Base-by-base conservation (phyloP, 2,888 invertebrate species). In the Lasioglossum zephyrum region DNA sequence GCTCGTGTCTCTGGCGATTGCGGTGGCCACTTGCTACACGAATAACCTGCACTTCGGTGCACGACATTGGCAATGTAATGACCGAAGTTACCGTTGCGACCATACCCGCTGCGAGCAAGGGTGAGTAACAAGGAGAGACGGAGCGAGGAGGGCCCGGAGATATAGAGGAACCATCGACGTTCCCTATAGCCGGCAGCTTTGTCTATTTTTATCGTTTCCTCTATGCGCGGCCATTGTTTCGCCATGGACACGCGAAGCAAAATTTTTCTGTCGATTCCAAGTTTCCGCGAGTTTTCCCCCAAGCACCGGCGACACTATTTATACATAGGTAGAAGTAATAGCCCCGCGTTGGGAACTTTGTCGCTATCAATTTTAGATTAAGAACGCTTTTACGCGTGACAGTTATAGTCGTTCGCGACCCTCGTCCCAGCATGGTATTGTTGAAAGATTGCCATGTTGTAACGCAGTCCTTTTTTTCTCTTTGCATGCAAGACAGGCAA, bases 41-140 rank as follows among this genome's bases (percentile, higher is more conserved):
- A 86, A 86, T 80, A 87, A 81, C 84, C 78, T 47, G 81, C 81
- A 78, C 77, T 85, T 79, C 44, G 72, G 75, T 79, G 76, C 77
- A 80, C 82, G 73, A 73, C 76, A 87, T 78, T 36, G 84, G 39
- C 83, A 79, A 72, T 90, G 87, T 88, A 90, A 90, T 88, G 89
- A 87, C 87, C 81, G 78, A 90, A 90, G 85, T 90, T 90, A 87
- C 83, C 79, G 81, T 47, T 73, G 73, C 73, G 81, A 76, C 75
- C 79, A 36, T 39, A 13, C 63, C 16, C 31, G 13, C 16, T 26
- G 26, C 63, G 63, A 63, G 26, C 31, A 16, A 63, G 31, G 16
- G n/a, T 11, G 63, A 31, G 66, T 31, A 44, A 66, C 26, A 44
- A 66, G 31, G 39, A 73, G 69, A 22, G 53, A 31, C 26, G 26